Conservation (phyloP, 2,113 vertebrate genomes). For the Dromaius novaehollandiae region DNA sequence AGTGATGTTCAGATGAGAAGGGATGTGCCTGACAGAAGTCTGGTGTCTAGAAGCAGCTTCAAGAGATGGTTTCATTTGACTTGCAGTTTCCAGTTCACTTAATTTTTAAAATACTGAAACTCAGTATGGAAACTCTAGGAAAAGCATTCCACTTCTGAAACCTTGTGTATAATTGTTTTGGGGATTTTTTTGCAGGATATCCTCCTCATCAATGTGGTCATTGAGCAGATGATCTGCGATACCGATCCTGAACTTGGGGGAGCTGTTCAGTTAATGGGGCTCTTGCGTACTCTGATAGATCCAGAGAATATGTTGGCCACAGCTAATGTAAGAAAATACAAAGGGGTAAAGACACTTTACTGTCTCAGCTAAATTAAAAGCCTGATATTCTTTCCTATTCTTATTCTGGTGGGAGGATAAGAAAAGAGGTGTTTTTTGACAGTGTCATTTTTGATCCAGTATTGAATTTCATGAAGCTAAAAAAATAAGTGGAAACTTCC, state of each 20-base stretch:
- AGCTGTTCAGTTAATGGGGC: slow-evolving; percentile 97
- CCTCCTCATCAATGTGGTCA: slow-evolving; percentile 98
- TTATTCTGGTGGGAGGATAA: not conserved
- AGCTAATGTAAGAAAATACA: slow-evolving; percentile 87
- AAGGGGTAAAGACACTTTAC: slow-evolving; percentile 49
- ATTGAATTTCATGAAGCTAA: not conserved
- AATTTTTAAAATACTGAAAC: not conserved
- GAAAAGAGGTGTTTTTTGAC: not conserved
- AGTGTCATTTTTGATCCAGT: not conserved
- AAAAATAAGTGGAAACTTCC: not conserved
- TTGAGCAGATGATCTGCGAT: slow-evolving; percentile 99
- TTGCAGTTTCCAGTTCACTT: not conserved
- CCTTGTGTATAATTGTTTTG: not conserved
- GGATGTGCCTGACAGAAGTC: not conserved
- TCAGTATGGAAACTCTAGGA: too few relatives aligned
- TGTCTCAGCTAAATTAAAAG: not conserved
- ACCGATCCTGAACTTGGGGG: slow-evolving; percentile 96
- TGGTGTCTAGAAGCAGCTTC: not conserved
- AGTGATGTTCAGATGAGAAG: not conserved
- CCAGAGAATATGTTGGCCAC: slow-evolving; percentile 99
- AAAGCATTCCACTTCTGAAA: not conserved
- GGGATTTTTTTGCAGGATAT: slow-evolving; percentile 83
- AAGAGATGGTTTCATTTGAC: not conserved
- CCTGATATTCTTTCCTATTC: not conserved
- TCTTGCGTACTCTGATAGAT: slow-evolving; percentile 95